Base-by-base conservation (phyloP, 2,888 invertebrate genomes). In the Ypsolopha sequella region DNA sequence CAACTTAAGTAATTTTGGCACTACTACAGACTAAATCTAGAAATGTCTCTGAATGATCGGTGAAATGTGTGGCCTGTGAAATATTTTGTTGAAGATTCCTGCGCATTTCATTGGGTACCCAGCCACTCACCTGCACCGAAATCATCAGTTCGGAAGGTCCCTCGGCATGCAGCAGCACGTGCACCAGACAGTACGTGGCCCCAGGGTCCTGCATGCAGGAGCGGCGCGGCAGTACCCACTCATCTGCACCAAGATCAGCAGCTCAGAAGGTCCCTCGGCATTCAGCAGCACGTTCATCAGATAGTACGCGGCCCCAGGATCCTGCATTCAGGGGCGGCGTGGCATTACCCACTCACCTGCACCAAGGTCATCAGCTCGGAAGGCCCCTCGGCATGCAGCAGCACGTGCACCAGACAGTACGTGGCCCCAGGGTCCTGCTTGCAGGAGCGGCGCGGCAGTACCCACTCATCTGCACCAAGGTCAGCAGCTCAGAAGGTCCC, bases 281-380 rank as follows among this genome's bases (percentile, higher is more conserved):
- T 43, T 41, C 8, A 13, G 13, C 41, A 7, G 7, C 4, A 45
- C 33, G 24, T 7, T 11, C 24, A 44, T 8, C 9, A 24, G 6
- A 13, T 7, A 6, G 43, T 43, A 13, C 7, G 14, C 14, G 11
- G 72, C 79, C 0, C 43, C 9, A 7, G 13, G 4, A 8, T 4
- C n/a, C 3, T 8, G 14, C 11, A 2, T 38, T 6, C 7, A 4
- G 36, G 10, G 8, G 7, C 13, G 9, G 9, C 4, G 39, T 11
- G 9, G 13, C 36, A 35, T 6, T 14, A 13, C 34, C n/a, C n/a
- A n/a, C n/a, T n/a, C n/a, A n/a, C n/a, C n/a, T n/a, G n/a, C n/a
- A n/a, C n/a, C n/a, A n/a, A n/a, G n/a, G n/a, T n/a, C n/a, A n/a
- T n/a, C n/a, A n/a, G 39, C 7, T 10, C 3, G n/a, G 10, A 39